Base-by-base conservation (phyloP, 2,113 vertebrate genomes). In the Barbus barbus region DNA sequence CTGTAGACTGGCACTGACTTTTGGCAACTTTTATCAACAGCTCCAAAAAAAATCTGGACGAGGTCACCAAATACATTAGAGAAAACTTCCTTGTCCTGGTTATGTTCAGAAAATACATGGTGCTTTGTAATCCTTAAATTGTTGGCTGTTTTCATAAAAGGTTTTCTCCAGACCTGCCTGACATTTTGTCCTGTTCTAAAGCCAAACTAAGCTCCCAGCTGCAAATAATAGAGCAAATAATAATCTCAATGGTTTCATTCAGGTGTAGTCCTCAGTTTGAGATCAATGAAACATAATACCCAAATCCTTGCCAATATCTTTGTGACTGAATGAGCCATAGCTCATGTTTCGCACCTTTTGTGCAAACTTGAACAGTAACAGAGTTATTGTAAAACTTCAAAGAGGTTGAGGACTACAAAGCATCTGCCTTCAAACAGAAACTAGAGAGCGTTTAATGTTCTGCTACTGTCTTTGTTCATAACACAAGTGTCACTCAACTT, bases 281-380 rank as follows among this genome's bases (percentile, higher is more conserved):
- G 73, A 36, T 86, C 31, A 82, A 22, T 89, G 83, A 85, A 84
- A 82, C 61, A 41, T 81, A 88, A 85, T 84, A 74, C 82, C 65
- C 80, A 76, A 87, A 74, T 84, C 60, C 58, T 9, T 75, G 76
- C 46, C 48, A 74, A 61, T 33, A 56, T 78, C 41, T 83, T 61
- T 65, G 33, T 22, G 56, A 58, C 5, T 83, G 65, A 83, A 77
- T 31, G 38, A 69, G 16, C 18, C 51, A 51, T 61, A 33, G 77
- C 16, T 71, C 63, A 33, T 53, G 44, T 63, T 58, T 60, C 11
- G n/a, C 36, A 77, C 36, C 38, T 46, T n/a, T 83, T 87, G n/a
- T 87, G 26, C 11, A 74, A n/a, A 9, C 13, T 7, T 31, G 60
- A 33, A 65, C 46, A 82, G 51, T 44, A 31, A 48, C 16, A 69